phyloP scores from a whole-genome alignment of 2,888 invertebrate species.

The Sussaba pulchella region DNA sequence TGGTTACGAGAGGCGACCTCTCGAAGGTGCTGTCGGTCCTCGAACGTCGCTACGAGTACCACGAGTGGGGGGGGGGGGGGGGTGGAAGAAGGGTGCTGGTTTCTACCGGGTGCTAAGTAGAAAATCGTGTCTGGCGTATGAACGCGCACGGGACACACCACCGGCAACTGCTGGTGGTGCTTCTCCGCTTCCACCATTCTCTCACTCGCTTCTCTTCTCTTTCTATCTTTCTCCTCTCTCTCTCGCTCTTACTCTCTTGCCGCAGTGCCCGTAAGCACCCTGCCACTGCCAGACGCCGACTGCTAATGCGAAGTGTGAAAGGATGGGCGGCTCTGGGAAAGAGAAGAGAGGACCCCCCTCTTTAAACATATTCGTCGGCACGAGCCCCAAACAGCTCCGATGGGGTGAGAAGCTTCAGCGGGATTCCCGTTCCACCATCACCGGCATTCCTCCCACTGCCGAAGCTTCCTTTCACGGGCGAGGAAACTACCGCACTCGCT shows the following conservation, averaged over 20 bases:
- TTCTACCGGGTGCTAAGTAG: conserved; percentile 79
- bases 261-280: conserved; percentile 59
- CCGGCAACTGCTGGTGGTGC: conserved; percentile 20
- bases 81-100: conserved; percentile 39
- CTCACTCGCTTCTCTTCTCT: not conserved
- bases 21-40: conserved; percentile 57
- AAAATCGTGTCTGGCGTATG: conserved; percentile 84
- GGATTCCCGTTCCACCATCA: conserved; percentile 36
- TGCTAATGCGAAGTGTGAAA: conserved; percentile 64
- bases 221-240: not conserved
- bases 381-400: conserved; percentile 61
- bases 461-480: conserved; percentile 25
- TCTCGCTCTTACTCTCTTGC: not conserved
- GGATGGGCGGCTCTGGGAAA: conserved; percentile 16
- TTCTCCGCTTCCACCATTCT: conserved; percentile 2
- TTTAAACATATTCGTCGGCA: conserved; percentile 70
- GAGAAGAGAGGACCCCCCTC: conserved; percentile 39
- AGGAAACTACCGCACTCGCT: conserved; percentile 51
- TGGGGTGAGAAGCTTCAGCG: conserved; percentile 35
- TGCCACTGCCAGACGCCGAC: conserved; percentile 69
- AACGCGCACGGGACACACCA: conserved; percentile 70
- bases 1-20: conserved; percentile 48
- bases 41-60: conserved; percentile 52
- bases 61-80: too few relatives aligned
- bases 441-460: conserved; percentile 52